Base-by-base conservation (phyloP, 2,888 invertebrate genomes). In the Chrysolina haemoptera region DNA sequence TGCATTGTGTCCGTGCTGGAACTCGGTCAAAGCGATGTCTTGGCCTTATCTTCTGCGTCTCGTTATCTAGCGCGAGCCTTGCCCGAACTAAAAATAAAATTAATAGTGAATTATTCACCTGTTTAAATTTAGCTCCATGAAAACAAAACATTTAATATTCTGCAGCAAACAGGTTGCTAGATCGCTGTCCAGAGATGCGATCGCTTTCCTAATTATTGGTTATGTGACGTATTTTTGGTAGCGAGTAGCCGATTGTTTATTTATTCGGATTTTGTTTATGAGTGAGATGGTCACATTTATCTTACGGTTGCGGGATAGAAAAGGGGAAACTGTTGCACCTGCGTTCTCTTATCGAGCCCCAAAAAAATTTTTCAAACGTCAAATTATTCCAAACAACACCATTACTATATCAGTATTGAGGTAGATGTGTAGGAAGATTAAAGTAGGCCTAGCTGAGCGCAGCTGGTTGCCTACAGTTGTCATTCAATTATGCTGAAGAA, bases 71-170 rank as follows among this genome's bases (percentile, higher is more conserved):
- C 55, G 66, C 48, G 64, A 62, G 67, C 74, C 67, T 67, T 53
- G 71, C 59, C 70, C 48, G 43, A 46, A 74, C 78, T 78, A 78
- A 78, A 78, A 78, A 78, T 78, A 78, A 78, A 68, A 71, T 71
- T 71, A 72, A 62, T 65, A 72, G 76, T 78, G 76, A 75, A 77
- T 73, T 75, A 75, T 78, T 75, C 75, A 71, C 71, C 41, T 41
- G 71, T 68, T 70, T 76, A 77, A 74, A 75, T 67, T 76, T 77
- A 77, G 78, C 62, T 59, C 67, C 48, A 74, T 69, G 70, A 75
- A 74, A 78, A 76, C 76, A 75, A 74, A 77, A 78, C 76, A 71
- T 75, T 69, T 74, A 64, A 71, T 67, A 72, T 72, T 71, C 46
- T 65, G 48, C 59, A 72, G 74, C 74, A 63, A 78, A 78, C 78